These are phyloP conservation scores for Ridgeia piscesae DNA, from an alignment of 1,140 invertebrate species.

Conservation along the genomic window DNA sequence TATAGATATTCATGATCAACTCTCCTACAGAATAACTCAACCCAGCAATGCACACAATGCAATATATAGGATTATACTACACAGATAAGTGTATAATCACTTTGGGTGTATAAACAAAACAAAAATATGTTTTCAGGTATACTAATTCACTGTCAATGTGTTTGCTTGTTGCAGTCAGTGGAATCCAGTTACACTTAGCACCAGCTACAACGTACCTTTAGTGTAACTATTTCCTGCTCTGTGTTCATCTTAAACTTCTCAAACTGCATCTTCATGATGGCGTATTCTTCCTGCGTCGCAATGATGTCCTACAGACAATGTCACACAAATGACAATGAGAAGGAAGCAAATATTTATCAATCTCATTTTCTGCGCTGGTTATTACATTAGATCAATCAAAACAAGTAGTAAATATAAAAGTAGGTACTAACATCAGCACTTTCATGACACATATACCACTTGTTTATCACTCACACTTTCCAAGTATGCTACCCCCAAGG, in stretches of 20 bases:
- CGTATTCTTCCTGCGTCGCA: background rate
- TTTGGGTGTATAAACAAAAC: background rate
- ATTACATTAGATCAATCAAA: background rate
- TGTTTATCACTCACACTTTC: no score
- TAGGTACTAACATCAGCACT: background rate
- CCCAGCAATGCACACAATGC: background rate
- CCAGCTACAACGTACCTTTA: background rate
- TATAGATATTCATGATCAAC: no score
- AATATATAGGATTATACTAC: background rate
- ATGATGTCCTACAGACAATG: background rate
- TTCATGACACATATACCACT: no score
- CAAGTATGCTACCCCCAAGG: no score
- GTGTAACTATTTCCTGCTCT: background rate
- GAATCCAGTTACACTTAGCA: background rate
- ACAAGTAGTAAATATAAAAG: background rate
- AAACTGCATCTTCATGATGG: background rate
- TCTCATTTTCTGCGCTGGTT: background rate
- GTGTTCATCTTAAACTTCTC: background rate
- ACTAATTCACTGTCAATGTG: no score
- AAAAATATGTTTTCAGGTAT: background rate
- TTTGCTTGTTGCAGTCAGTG: background rate
- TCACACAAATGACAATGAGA: background rate
- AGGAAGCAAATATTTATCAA: background rate
- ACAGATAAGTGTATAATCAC: background rate
- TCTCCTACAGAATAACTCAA: no score